A percentile compares a stretch with the other conserved stretches of the same genome.
These are phyloP conservation scores for Aphodius granarius DNA, from an alignment of 2,888 invertebrate genomes.

Conservation along the genomic window DNA sequence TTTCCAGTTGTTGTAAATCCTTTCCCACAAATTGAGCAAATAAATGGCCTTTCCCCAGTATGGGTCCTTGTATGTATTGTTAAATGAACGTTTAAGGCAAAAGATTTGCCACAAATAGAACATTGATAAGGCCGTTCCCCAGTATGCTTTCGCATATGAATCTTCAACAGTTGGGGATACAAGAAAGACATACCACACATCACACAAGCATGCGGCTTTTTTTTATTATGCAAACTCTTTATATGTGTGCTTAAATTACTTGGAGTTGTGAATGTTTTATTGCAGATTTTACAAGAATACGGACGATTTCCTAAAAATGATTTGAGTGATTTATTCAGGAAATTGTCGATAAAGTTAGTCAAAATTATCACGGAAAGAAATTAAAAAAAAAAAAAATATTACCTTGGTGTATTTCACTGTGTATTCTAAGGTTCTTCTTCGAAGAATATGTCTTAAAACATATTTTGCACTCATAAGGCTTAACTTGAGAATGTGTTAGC, in stretches of 20 bases:
- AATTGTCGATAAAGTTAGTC: no score
- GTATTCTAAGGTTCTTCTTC: constrained; percentile 39
- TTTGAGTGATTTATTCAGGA: no score
- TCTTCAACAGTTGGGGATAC: constrained; percentile 39
- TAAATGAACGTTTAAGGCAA: constrained; percentile 42
- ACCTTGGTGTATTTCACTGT: constrained; percentile 39
- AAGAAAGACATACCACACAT: constrained; percentile 41
- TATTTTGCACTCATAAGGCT: constrained; percentile 37
- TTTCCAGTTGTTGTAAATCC: constrained; percentile 43
- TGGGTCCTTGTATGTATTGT: constrained; percentile 41
- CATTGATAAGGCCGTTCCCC: constrained; percentile 43
- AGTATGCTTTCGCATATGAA: constrained; percentile 43
- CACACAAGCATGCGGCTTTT: constrained; percentile 41
- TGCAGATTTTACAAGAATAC: constrained; percentile 40
- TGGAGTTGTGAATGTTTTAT: constrained; percentile 42
- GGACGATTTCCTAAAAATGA: constrained; percentile 36
- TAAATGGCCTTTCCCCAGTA: constrained; percentile 41
- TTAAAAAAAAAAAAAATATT: neutral
- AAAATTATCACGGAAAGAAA: constrained; percentile 7
- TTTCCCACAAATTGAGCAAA: constrained; percentile 39
- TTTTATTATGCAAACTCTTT: constrained; percentile 36
- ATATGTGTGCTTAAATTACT: constrained; percentile 42
- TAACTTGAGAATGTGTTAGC: constrained; percentile 37
- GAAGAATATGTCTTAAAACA: constrained; percentile 40
- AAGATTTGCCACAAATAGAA: constrained; percentile 38